These are phyloP conservation scores for Pachypsylla venusta DNA, from an alignment of 1,140 invertebrate species.

Conservation along the genomic window DNA sequence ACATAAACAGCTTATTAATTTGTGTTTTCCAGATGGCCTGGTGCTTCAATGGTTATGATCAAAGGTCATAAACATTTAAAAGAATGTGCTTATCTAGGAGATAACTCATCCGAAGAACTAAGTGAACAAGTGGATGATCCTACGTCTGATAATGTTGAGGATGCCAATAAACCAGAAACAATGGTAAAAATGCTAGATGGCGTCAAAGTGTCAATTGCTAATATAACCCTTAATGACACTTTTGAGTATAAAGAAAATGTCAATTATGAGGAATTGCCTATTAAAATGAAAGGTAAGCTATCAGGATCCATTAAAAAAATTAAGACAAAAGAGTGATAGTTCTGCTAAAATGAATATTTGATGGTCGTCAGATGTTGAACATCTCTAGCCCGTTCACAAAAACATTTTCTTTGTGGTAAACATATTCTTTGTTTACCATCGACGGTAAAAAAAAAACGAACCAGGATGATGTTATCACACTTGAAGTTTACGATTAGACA, in stretches of 20 bases:
- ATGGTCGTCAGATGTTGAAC: too few species aligned
- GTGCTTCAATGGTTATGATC: slow-evolving; percentile 56
- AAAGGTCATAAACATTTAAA: slow-evolving; percentile 57
- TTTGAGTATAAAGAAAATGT: neutral
- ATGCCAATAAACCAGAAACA: slow-evolving; percentile 10
- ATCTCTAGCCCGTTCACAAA: too few species aligned
- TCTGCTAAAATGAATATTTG: too few species aligned
- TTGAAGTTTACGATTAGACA: too few species aligned
- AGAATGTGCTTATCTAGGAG: slow-evolving; percentile 64
- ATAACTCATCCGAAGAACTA: slow-evolving; percentile 54
- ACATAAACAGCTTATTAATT: too few species aligned
- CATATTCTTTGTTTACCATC: too few species aligned
- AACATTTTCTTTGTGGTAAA: too few species aligned
- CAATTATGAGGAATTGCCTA: neutral
- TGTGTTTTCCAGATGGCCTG: slow-evolving; percentile 49
- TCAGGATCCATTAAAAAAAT: too few species aligned
- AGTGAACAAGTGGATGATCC: slow-evolving; percentile 34
- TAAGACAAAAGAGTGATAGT: too few species aligned
- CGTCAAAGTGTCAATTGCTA: neutral
- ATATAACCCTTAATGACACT: slow-evolving; percentile 1
- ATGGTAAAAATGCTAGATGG: slow-evolving; percentile 16
- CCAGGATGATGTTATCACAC: too few species aligned
- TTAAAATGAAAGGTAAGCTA: slow-evolving; percentile 2
- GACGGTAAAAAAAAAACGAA: too few species aligned
- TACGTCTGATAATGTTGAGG: slow-evolving; percentile 15